These are phyloP conservation scores for Phorcus lineatus DNA, from an alignment of 2,888 invertebrate species.

Conservation along the genomic window DNA sequence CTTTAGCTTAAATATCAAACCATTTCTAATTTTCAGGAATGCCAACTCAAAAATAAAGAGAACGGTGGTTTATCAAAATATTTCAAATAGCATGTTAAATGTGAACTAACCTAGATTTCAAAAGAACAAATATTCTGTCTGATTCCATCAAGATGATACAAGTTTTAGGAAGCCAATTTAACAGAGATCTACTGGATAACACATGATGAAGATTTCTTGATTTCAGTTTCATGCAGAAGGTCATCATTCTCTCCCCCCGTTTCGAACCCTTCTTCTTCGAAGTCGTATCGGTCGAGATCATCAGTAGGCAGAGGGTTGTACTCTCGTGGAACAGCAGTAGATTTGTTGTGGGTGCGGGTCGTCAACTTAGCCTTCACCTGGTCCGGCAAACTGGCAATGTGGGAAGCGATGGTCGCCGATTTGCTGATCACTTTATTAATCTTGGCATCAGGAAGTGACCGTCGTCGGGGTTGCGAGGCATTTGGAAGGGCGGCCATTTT, in stretches of 20 bases:
- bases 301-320: constrained; percentile 45
- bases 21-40: too few relatives aligned
- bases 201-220: constrained; percentile 47
- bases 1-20: too few relatives aligned
- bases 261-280: constrained; percentile 39
- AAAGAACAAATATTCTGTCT: not conserved
- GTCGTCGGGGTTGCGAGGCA: constrained; percentile 28
- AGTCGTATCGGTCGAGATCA: constrained; percentile 39
- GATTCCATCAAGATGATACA: not conserved
- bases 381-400: constrained; percentile 44
- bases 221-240: constrained; percentile 42
- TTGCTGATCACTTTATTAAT: constrained; percentile 40
- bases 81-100: too few relatives aligned
- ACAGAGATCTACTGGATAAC: constrained; percentile 32
- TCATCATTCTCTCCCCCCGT: constrained; percentile 40
- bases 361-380: constrained; percentile 39
- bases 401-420: constrained; percentile 37
- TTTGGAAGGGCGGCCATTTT: constrained; percentile 31
- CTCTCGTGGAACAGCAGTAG: constrained; percentile 35
- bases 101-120: too few relatives aligned
- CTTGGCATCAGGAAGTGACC: constrained; percentile 46
- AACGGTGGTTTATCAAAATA: too few relatives aligned
- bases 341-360: constrained; percentile 33
- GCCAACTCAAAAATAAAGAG: too few relatives aligned
- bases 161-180: not conserved